Percentiles rank a stretch among this genome's conserved stretches.
phyloP scores from a whole-genome alignment of 2,797 vertebrate species.

The Squalus acanthias region DNA sequence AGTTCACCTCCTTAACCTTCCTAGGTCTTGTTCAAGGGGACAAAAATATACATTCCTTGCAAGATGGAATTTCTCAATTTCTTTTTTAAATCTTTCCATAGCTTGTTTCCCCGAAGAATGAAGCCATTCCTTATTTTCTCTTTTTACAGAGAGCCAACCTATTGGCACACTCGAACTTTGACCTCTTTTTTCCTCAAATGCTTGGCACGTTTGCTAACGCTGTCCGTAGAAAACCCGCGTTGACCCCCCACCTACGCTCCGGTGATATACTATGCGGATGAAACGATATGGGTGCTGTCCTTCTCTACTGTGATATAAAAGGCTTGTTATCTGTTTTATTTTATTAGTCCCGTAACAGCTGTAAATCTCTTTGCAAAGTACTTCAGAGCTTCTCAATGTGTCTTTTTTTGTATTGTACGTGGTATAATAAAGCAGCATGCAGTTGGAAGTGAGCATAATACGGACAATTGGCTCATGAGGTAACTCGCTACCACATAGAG shows the following conservation, averaged over 20 bases:
- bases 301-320: neutral
- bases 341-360: neutral
- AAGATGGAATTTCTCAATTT: neutral
- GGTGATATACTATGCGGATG: neutral
- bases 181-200: neutral
- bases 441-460: neutral
- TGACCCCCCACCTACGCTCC: neutral
- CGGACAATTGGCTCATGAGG: neutral
- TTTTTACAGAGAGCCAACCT: neutral
- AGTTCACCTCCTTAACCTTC: slow-evolving; percentile 28
- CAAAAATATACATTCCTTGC: neutral
- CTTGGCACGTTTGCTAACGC: neutral
- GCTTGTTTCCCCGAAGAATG: neutral
- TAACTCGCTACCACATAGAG: neutral
- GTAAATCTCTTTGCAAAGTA: neutral
- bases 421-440: neutral
- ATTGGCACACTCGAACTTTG: neutral
- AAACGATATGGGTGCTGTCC: too few species aligned
- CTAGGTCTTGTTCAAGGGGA: slow-evolving; percentile 17
- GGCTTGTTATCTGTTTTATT: neutral
- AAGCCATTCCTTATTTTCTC: neutral
- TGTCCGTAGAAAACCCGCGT: neutral
- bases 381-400: neutral
- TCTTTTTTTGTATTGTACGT: neutral
- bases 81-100: neutral